Evolutionary conservation across 2,888 invertebrate species (phyloP).

Genomic region (Hypomecis punctinalis): DNA sequence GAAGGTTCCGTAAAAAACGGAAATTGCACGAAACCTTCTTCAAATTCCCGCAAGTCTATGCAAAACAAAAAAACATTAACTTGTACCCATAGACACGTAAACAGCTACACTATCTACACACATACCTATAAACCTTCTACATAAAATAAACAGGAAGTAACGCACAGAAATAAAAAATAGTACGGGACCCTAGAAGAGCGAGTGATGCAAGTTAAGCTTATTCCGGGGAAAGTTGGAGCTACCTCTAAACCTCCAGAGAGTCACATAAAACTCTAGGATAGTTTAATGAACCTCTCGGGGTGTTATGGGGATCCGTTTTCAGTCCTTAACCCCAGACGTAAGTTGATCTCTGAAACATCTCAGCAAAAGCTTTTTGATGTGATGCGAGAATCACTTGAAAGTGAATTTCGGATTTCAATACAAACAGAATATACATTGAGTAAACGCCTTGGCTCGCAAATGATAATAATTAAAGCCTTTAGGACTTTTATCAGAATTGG

Average conservation of each 20-base stretch:
- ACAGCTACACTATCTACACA: too few relatives aligned
- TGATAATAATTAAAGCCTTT: too few relatives aligned
- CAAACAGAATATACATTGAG: background rate
- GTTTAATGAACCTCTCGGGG: conserved; percentile 33
- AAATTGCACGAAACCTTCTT: too few relatives aligned
- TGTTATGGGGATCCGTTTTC: conserved; percentile 34
- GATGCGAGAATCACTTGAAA: conserved; percentile 16
- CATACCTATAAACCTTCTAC: too few relatives aligned
- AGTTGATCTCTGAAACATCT: conserved; percentile 31
- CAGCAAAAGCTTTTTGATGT: conserved; percentile 20
- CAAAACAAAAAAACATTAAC: too few relatives aligned
- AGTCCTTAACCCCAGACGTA: conserved; percentile 35
- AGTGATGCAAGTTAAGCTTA: background rate
- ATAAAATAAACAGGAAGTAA: too few relatives aligned
- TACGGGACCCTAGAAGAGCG: background rate
- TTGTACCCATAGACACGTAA: too few relatives aligned
- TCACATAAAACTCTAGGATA: conserved; percentile 28
- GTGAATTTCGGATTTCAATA: conserved; percentile 1
- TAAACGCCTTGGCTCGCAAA: background rate
- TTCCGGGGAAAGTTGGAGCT: conserved; percentile 4
- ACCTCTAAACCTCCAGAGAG: conserved; percentile 14
- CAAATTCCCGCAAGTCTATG: too few relatives aligned
- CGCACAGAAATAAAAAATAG: too few relatives aligned
- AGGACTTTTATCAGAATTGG: too few relatives aligned
- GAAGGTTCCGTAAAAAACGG: too few relatives aligned